Evolutionary conservation across 2,888 invertebrate species (phyloP), one percentile per base, ranked within the genome.

Genomic region (Gisinianus flammeolus): DNA sequence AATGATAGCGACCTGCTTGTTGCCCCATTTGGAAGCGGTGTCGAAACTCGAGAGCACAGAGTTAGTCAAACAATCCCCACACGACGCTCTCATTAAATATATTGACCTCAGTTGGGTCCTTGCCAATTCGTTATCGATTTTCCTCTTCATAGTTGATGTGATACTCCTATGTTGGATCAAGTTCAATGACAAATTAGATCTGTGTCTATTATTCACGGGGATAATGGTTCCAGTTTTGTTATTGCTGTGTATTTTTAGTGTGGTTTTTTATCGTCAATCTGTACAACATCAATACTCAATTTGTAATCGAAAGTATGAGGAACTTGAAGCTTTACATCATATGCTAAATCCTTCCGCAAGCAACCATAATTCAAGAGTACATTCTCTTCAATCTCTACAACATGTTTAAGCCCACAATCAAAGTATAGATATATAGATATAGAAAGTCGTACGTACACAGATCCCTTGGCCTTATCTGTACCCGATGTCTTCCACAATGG

Each of bases 131-230:
- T 76, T 83, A 24, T 81, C 81, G 33, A 84, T 83, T 28, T 81
- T 81, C 54, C 75, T 84, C 5, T 84, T 84, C 68, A 82, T 83
- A 67, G 66, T 84, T 0, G 84, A 84, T 35, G 84, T 84, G 10
- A 79, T 84, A 19, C 77, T 84, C 2, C 78, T 84, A 10, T 82
- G 81, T 30, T 84, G 84, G 84, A 84, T 84, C 6, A 83, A 84
- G 52, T 84, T 84, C 71, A 69, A 78, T 0, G 74, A 26, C 4
- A 68, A 71, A 12, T 76, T 78, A 8, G 81, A 80, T 16, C 78
- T 81, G 12, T 81, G 80, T 64, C 79, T 82, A 12, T 68, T 58
- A 10, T 68, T 76, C 26, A 83, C 82, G 12, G 62, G 75, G 10
- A 76, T 84, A 19, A 81, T 84, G 80, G 76, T 82, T n/a, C 83